phyloP scores from a whole-genome alignment of 2,888 invertebrate species.

The Alloplasta piceator region DNA sequence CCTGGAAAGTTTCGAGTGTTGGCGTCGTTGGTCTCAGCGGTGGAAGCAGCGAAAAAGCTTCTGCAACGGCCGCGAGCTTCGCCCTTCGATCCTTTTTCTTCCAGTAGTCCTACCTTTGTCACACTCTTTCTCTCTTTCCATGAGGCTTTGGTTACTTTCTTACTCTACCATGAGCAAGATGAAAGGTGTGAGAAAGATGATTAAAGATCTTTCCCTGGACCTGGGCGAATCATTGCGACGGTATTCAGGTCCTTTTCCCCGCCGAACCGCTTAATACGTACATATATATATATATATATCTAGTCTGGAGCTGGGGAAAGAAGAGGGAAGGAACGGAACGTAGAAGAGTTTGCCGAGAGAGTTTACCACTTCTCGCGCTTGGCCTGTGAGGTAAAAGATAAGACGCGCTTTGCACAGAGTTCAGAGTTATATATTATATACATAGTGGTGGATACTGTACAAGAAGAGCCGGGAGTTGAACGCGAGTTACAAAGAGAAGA shows the following conservation, averaged over 20 bases:
- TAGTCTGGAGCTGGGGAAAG: neutral
- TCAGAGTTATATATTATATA: conserved; percentile 14
- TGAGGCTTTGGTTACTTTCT: conserved; percentile 5
- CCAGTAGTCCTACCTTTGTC: conserved; percentile 6
- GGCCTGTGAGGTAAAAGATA: conserved; percentile 58
- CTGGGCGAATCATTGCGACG: conserved; percentile 56
- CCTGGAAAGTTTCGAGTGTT: conserved; percentile 61
- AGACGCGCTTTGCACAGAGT: conserved; percentile 53
- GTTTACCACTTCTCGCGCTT: conserved; percentile 58
- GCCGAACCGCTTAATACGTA: conserved; percentile 5
- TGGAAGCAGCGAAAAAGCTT: conserved; percentile 49
- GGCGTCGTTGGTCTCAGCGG: conserved; percentile 8
- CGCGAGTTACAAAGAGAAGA: conserved; percentile 29
- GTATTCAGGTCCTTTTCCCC: conserved; percentile 36
- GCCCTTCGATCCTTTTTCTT: conserved; percentile 36
- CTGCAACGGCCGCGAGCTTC: conserved; percentile 51
- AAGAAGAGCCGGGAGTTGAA: conserved; percentile 1
- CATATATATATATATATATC: neutral
- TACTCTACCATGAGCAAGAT: conserved; percentile 17
- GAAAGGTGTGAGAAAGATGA: conserved; percentile 59
- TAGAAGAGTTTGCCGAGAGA: conserved; percentile 53
- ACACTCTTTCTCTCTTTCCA: neutral
- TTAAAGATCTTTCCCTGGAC: conserved; percentile 56
- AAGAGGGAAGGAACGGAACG: conserved; percentile 6
- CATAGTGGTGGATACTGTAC: neutral